phyloP scores from a whole-genome alignment of 2,113 vertebrate genomes.

The Lamprologus ornatipinnis region DNA sequence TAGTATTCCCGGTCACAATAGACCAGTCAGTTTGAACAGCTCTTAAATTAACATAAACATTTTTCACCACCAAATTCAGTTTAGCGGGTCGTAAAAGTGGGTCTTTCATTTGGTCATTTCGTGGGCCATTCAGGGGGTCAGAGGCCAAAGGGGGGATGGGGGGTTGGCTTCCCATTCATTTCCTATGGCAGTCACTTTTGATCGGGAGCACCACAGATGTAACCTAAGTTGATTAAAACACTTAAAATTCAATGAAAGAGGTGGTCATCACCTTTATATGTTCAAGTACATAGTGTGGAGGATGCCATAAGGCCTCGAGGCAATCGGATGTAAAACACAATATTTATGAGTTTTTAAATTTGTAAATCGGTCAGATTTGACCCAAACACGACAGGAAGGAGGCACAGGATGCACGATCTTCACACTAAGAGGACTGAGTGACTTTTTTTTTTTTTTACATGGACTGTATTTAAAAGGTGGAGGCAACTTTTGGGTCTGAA shows the following conservation, averaged over 20 bases:
- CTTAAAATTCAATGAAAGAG: neutral
- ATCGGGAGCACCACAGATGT: neutral
- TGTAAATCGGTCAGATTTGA: neutral
- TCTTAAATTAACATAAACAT: neutral
- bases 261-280: neutral
- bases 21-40: neutral
- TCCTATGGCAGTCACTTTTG: neutral
- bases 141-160: neutral
- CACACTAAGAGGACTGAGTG: neutral
- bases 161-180: neutral
- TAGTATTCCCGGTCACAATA: neutral
- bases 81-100: neutral
- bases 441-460: neutral
- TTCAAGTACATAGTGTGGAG: neutral
- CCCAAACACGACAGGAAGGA: neutral
- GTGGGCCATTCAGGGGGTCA: neutral
- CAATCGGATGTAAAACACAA: neutral
- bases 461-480: neutral
- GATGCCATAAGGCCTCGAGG: neutral
- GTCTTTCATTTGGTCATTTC: neutral
- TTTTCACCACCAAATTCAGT: neutral
- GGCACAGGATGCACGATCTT: neutral
- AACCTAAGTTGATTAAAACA: neutral
- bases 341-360: neutral
- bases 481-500: neutral